These are phyloP conservation scores for Acanthochromis polyacanthus DNA, from an alignment of 2,113 vertebrate species.

Conservation along the genomic window DNA sequence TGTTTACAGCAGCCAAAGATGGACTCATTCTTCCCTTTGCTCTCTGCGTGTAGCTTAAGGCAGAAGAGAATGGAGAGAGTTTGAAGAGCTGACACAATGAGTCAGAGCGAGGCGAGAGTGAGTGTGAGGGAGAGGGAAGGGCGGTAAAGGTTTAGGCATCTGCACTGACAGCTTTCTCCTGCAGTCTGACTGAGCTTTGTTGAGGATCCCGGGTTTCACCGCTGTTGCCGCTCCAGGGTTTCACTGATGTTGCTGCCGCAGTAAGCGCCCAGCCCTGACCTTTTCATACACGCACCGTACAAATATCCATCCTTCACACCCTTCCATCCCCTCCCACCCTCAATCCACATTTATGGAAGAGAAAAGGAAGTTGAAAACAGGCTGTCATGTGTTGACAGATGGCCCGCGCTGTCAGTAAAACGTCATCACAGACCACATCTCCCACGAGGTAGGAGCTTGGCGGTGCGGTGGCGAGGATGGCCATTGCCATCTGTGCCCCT, in stretches of 20 bases:
- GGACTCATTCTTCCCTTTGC: constrained; percentile 62
- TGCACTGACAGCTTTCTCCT: constrained; percentile 72
- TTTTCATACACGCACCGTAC: constrained; percentile 45
- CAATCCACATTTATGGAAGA: constrained; percentile 7
- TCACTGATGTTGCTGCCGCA: constrained; percentile 45
- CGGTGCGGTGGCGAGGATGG: constrained; percentile 28
- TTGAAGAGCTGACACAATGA: constrained; percentile 77
- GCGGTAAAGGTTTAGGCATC: constrained; percentile 54
- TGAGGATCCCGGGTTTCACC: constrained; percentile 59
- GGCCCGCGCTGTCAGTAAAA: constrained; percentile 55
- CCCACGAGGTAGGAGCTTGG: constrained; percentile 48
- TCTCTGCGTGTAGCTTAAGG: constrained; percentile 59
- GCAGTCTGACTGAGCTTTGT: constrained; percentile 68
- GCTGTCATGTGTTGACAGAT: constrained; percentile 67
- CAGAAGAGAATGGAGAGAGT: constrained; percentile 55
- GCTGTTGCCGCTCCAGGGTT: constrained; percentile 52
- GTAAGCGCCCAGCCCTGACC: constrained; percentile 61
- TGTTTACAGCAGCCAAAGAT: constrained; percentile 63
- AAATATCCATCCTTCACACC: constrained; percentile 50
- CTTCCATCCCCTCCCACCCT: background rate
- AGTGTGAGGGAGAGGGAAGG: constrained; percentile 59
- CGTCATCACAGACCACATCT: constrained; percentile 59
- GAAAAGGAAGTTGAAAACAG: constrained; percentile 37
- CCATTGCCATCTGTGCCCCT: constrained; percentile 59
- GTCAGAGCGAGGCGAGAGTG: constrained; percentile 64